Conservation (phyloP, 2,113 vertebrate species). For the Cyrtonyx montezumae region DNA sequence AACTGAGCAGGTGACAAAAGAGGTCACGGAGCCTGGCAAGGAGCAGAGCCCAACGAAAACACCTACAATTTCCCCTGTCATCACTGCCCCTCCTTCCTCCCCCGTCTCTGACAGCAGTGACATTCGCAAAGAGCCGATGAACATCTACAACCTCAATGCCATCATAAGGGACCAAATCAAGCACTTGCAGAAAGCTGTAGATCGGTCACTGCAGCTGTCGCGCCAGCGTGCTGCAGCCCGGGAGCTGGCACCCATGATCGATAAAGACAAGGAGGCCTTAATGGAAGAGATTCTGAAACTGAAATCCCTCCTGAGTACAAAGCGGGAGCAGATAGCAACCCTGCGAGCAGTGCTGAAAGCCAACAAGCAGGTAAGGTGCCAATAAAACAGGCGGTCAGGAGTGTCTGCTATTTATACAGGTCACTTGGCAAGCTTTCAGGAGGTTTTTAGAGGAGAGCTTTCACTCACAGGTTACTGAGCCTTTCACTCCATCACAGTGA, state of each 20-base stretch:
- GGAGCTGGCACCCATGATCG: slow-evolving; percentile 90
- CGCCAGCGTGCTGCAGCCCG: slow-evolving; percentile 92
- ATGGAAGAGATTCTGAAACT: slow-evolving; percentile 98
- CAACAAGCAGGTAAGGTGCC: slow-evolving; percentile 92
- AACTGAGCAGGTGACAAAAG: slow-evolving; percentile 85
- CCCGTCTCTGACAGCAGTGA: slow-evolving; percentile 86
- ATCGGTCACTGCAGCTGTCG: slow-evolving; percentile 93
- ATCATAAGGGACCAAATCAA: slow-evolving; percentile 99
- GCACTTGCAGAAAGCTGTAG: slow-evolving; percentile 96
- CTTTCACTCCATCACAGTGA: not conserved
- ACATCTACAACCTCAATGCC: slow-evolving; percentile 98
- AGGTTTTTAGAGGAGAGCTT: not conserved
- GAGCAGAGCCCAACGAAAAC: slow-evolving; percentile 86
- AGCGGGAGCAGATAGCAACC: slow-evolving; percentile 97
- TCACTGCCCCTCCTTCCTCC: slow-evolving; percentile 87
- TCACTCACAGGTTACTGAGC: not conserved
- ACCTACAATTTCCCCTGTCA: slow-evolving; percentile 81
- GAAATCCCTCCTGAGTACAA: slow-evolving; percentile 96
- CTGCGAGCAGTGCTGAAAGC: slow-evolving; percentile 95
- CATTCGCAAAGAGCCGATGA: slow-evolving; percentile 97
- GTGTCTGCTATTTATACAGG: not conserved
- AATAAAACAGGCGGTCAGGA: not conserved
- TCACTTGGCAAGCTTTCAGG: not conserved
- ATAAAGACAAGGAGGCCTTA: slow-evolving; percentile 96
- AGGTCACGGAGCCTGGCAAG: slow-evolving; percentile 74